These are phyloP conservation scores for Hymenopus coronatus DNA, from an alignment of 2,888 invertebrate genomes.

Conservation along the genomic window DNA sequence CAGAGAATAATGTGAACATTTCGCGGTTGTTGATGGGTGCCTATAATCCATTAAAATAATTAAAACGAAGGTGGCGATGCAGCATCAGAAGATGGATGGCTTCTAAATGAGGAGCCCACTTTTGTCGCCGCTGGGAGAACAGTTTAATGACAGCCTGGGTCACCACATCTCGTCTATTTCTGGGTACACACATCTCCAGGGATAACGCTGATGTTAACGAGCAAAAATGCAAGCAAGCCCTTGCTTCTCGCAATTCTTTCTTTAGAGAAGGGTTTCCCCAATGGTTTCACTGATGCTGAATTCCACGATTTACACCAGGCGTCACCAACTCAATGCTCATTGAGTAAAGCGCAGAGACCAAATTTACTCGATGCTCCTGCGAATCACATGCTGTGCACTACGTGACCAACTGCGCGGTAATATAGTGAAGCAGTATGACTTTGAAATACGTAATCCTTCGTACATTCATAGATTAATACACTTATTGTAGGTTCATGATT, in stretches of 20 bases:
- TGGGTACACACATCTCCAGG: background rate
- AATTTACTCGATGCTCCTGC: too few relatives aligned
- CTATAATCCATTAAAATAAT: constrained; percentile 17
- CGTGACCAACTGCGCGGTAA: too few relatives aligned
- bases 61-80: background rate
- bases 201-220: background rate
- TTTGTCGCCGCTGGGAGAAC: background rate
- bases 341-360: too few relatives aligned
- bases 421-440: too few relatives aligned
- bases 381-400: too few relatives aligned
- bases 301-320: too few relatives aligned
- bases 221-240: background rate
- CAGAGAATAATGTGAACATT: background rate
- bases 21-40: background rate
- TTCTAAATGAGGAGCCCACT: background rate
- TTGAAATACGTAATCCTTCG: too few relatives aligned
- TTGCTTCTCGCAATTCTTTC: background rate
- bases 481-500: too few relatives aligned
- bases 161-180: background rate
- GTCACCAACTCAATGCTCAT: too few relatives aligned
- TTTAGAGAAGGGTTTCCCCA: background rate
- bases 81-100: constrained; percentile 12
- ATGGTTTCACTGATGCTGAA: too few relatives aligned
- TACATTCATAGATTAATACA: too few relatives aligned
- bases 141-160: background rate